These are phyloP conservation scores for Zaprionus davidi DNA, from an alignment of 1,140 invertebrate species.

Conservation along the genomic window DNA sequence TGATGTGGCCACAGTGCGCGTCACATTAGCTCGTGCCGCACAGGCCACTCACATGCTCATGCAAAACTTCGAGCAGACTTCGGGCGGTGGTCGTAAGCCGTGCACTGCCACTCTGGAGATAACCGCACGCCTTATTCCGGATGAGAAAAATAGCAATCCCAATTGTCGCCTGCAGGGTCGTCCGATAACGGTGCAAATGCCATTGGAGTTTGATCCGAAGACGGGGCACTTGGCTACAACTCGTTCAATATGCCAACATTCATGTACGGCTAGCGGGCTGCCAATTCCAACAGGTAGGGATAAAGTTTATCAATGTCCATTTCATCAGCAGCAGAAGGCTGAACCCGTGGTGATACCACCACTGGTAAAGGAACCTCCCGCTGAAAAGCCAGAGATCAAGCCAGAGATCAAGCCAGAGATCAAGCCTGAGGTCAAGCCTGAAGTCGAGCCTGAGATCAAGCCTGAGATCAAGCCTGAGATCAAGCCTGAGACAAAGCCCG, in stretches of 20 bases:
- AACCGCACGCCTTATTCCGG: slow-evolving; percentile 52
- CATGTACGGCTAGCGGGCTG: not conserved
- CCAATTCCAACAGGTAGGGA: slow-evolving; percentile 13
- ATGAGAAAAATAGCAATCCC: not conserved
- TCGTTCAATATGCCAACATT: not conserved
- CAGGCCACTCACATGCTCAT: slow-evolving; percentile 46
- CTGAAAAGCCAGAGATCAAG: no score
- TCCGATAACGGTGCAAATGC: slow-evolving; percentile 66
- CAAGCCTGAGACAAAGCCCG: no score
- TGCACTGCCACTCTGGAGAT: slow-evolving; percentile 59
- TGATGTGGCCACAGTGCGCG: slow-evolving; percentile 42
- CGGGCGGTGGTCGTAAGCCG: not conserved
- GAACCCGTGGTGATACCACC: no score
- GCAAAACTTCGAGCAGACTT: slow-evolving; percentile 41
- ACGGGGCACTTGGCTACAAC: slow-evolving; percentile 25
- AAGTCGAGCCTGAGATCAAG: no score
- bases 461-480: no score
- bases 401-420: no score
- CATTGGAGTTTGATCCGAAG: slow-evolving; percentile 61
- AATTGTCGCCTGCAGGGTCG: slow-evolving; percentile 35
- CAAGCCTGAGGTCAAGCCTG: no score
- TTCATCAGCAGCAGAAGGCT: not conserved
- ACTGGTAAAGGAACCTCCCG: no score
- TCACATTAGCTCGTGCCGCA: slow-evolving; percentile 39
- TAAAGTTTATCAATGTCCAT: not conserved